Percentiles rank a stretch among this genome's conserved stretches.
phyloP scores from a whole-genome alignment of 2,888 invertebrate genomes.

The Ormyrus thymus region DNA sequence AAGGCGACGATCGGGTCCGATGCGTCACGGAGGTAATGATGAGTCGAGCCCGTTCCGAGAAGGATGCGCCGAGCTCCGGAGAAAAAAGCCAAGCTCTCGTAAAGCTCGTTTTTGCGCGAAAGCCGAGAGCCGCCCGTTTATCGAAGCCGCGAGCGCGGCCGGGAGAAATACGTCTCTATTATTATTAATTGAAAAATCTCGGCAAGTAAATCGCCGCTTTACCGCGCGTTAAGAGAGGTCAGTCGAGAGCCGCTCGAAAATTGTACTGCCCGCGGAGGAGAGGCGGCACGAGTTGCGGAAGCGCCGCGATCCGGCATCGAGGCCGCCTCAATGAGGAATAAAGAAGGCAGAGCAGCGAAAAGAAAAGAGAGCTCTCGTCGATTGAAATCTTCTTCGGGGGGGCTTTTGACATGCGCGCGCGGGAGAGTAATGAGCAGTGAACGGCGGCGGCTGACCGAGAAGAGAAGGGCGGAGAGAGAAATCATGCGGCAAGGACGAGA shows the following conservation, averaged over 20 bases:
- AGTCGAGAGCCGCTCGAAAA: not conserved
- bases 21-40: conserved; percentile 54
- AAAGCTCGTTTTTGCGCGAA: not conserved
- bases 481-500: conserved; percentile 71
- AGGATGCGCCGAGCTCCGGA: conserved; percentile 17
- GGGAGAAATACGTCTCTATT: not conserved
- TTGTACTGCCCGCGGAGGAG: not conserved
- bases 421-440: conserved; percentile 69
- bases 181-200: no score
- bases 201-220: no score
- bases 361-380: conserved; percentile 49
- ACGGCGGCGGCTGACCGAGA: conserved; percentile 64
- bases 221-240: not conserved
- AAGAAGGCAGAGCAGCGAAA: not conserved
- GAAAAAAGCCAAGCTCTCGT: not conserved
- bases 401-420: conserved; percentile 55
- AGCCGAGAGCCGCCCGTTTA: conserved; percentile 8
- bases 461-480: conserved; percentile 63
- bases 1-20: conserved; percentile 40
- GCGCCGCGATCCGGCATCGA: not conserved
- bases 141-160: conserved; percentile 23
- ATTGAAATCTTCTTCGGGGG: conserved; percentile 63
- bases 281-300: not conserved
- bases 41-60: conserved; percentile 50
- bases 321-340: no score